Evolutionary conservation across 2,888 invertebrate genomes (phyloP).

Genomic region (Epirrhoe tristata): DNA sequence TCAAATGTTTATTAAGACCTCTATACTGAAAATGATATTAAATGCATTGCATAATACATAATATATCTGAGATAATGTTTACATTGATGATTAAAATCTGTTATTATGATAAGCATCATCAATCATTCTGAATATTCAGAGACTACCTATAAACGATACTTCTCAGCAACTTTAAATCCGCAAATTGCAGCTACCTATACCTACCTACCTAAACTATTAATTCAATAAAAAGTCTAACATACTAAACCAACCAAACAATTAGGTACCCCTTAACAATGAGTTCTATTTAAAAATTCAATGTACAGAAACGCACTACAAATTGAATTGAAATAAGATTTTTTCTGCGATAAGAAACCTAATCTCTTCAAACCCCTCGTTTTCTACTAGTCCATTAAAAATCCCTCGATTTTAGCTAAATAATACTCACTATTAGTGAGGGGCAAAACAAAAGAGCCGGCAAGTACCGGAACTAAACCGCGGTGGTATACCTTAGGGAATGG

Average conservation of each 20-base stretch:
- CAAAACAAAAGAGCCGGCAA: conserved; percentile 72
- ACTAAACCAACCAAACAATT: conserved; percentile 6
- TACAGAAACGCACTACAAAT: conserved; percentile 46
- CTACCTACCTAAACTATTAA: background rate
- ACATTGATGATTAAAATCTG: no score
- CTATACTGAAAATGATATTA: no score
- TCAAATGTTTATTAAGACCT: no score
- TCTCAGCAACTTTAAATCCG: no score
- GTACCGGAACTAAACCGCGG: conserved; percentile 81
- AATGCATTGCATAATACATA: no score
- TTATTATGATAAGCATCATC: no score
- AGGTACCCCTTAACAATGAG: conserved; percentile 23
- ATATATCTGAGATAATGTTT: no score
- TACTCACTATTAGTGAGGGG: conserved; percentile 74
- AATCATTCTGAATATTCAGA: no score
- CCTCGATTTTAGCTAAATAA: conserved; percentile 81
- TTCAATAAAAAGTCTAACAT: background rate
- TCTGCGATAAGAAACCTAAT: conserved; percentile 82
- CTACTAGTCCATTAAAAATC: conserved; percentile 77
- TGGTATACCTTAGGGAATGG: conserved; percentile 74
- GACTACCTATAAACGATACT: no score
- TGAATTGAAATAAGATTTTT: conserved; percentile 61
- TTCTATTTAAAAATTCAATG: conserved; percentile 19
- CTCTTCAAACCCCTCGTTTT: conserved; percentile 71
- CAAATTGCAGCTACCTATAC: no score